phyloP scores from a whole-genome alignment of 2,888 invertebrate genomes.

The Gryllus longicercus region DNA sequence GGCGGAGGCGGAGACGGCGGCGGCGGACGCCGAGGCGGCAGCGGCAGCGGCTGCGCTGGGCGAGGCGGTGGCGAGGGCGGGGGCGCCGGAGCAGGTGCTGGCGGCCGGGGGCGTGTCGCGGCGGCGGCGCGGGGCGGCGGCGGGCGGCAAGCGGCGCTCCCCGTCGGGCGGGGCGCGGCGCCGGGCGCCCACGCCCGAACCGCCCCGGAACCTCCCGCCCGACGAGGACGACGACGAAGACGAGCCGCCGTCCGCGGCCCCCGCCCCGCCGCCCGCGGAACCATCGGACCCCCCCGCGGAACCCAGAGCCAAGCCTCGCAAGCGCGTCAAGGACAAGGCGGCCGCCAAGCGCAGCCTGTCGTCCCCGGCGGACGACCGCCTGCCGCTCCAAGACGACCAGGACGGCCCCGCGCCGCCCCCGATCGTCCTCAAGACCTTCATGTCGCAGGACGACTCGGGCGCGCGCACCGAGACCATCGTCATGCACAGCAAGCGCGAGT shows the following conservation, averaged over 20 bases:
- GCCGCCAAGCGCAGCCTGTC: slow-evolving; percentile 34
- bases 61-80: slow-evolving; percentile 4
- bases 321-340: slow-evolving; percentile 23
- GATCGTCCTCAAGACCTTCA: neutral
- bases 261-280: neutral
- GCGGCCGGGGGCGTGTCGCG: slow-evolving; percentile 54
- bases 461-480: slow-evolving; percentile 12
- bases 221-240: slow-evolving; percentile 42
- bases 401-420: neutral
- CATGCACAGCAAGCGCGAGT: slow-evolving; percentile 23
- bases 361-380: slow-evolving; percentile 33
- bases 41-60: neutral
- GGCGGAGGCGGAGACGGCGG: neutral
- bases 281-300: neutral
- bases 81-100: slow-evolving; percentile 50
- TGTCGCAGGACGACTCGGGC: slow-evolving; percentile 4
- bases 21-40: slow-evolving; percentile 18
- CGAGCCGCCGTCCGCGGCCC: slow-evolving; percentile 32
- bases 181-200: slow-evolving; percentile 34
- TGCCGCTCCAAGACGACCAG: neutral
- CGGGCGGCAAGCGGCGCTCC: slow-evolving; percentile 32
- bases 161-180: slow-evolving; percentile 34
- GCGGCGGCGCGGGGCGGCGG: slow-evolving; percentile 54
- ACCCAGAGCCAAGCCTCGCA: slow-evolving; percentile 30
- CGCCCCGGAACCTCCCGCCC: slow-evolving; percentile 27